phyloP scores from a whole-genome alignment of 1,140 invertebrate species.

The Drosophila seguyi region DNA sequence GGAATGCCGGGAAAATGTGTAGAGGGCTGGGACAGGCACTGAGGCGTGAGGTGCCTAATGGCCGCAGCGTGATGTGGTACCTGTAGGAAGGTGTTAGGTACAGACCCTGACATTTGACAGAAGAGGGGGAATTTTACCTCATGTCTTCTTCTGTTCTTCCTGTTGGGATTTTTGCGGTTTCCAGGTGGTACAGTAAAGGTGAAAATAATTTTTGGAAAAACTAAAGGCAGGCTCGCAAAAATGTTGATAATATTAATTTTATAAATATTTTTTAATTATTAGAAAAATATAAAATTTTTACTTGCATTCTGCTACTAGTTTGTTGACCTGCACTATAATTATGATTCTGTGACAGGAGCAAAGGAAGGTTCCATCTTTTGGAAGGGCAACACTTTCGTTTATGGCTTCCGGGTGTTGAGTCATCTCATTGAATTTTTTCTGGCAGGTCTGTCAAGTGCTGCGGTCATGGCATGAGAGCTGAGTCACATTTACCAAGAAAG shows the following conservation, averaged over 20 bases:
- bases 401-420: slow-evolving; percentile 19
- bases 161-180: slow-evolving; percentile 25
- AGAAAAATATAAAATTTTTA: neutral
- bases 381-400: slow-evolving; percentile 13
- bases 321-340: neutral
- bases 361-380: neutral
- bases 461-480: neutral
- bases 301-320: neutral
- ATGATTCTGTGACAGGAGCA: neutral
- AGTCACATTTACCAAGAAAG: slow-evolving; percentile 4
- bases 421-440: slow-evolving; percentile 6
- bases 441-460: slow-evolving; percentile 14
- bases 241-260: no score
- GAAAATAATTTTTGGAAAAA: neutral
- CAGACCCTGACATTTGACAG: slow-evolving; percentile 51
- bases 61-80: slow-evolving; percentile 21
- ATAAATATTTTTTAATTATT: neutral
- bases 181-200: neutral
- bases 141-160: slow-evolving; percentile 14
- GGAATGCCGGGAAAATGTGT: neutral
- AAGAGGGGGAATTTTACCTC: slow-evolving; percentile 1
- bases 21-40: neutral
- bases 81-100: slow-evolving; percentile 38
- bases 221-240: no score
- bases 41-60: slow-evolving; percentile 24